Evolutionary conservation across 2,113 vertebrate genomes (phyloP).

Genomic region (human): GRCh38 chr9:82763501-82764000

Average conservation of each 20-base stretch:
- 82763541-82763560: neutral
- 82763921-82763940: neutral
- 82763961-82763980: neutral
- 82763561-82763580: neutral
- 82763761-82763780: neutral
- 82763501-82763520: neutral
- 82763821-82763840: neutral
- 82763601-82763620: neutral
- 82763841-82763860: neutral
- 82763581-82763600: neutral
- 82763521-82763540: neutral
- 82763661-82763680: neutral
- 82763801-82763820: constrained; percentile 63
- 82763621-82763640: neutral
- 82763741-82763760: neutral
- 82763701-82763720: neutral
- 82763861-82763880: neutral
- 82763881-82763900: neutral
- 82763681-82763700: neutral
- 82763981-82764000: neutral
- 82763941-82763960: neutral
- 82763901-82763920: neutral
- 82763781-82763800: neutral
- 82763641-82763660: neutral
- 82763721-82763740: neutral